Evolutionary conservation across 2,113 vertebrate genomes (phyloP).

Genomic region (Dicerorhinus sumatrensis): DNA sequence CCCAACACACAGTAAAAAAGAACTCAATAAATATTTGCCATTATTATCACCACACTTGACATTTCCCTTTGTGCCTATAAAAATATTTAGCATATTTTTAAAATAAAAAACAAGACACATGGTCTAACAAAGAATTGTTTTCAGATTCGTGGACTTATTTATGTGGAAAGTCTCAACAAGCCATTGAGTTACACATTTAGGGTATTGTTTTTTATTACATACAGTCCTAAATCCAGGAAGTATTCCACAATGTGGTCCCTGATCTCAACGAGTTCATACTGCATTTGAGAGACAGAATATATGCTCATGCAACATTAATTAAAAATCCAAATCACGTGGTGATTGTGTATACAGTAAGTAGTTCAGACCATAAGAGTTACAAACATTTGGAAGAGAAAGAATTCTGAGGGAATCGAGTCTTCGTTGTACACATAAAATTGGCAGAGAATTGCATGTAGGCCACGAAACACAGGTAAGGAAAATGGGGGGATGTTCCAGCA

Average conservation of each 20-base stretch:
- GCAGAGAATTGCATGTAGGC: background rate
- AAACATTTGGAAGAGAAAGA: background rate
- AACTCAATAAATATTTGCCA: background rate
- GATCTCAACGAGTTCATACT: background rate
- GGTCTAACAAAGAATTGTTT: constrained; percentile 46
- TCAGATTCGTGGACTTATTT: background rate
- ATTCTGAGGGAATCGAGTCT: background rate
- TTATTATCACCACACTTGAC: background rate
- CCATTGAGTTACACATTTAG: background rate
- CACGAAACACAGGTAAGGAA: background rate
- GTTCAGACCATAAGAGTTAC: background rate
- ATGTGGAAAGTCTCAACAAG: background rate
- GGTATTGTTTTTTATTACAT: background rate
- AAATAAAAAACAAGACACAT: background rate
- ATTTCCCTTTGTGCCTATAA: constrained; percentile 37
- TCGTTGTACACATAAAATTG: background rate
- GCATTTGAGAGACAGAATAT: background rate
- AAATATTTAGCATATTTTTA: constrained; percentile 28
- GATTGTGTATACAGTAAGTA: background rate
- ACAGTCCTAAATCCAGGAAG: background rate
- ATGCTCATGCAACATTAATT: background rate
- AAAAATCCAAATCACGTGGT: background rate
- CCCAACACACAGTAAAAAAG: background rate
- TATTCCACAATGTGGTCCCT: background rate
- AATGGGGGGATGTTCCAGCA: background rate